Percentiles rank a stretch among this genome's conserved stretches.
phyloP scores from a whole-genome alignment of 2,888 invertebrate genomes.

The Chromoteleia sp. region DNA sequence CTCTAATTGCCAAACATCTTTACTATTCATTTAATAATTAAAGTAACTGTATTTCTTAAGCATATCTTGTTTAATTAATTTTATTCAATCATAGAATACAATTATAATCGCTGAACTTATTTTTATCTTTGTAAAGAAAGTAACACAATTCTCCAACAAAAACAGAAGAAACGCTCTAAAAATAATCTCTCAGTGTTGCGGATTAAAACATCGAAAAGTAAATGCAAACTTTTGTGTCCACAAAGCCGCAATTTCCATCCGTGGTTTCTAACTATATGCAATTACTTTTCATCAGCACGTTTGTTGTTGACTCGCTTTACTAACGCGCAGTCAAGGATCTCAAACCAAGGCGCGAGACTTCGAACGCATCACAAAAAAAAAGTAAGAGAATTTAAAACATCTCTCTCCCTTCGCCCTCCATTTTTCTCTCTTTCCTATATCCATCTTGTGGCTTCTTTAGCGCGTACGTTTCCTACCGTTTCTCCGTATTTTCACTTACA shows the following conservation, averaged over 20 bases:
- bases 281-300: slow-evolving; percentile 43
- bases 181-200: not conserved
- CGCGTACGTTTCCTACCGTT: slow-evolving; percentile 21
- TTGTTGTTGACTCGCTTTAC: slow-evolving; percentile 21
- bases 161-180: not conserved
- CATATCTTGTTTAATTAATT: too few species aligned
- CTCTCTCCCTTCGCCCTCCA: not conserved
- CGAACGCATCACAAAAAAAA: not conserved
- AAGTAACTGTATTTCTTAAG: too few species aligned
- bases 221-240: slow-evolving; percentile 15
- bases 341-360: slow-evolving; percentile 8
- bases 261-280: slow-evolving; percentile 31
- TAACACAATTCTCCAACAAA: not conserved
- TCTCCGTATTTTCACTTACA: slow-evolving; percentile 32
- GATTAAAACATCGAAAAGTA: not conserved
- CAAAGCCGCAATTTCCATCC: slow-evolving; percentile 25
- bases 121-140: too few species aligned
- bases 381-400: not conserved
- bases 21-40: too few species aligned
- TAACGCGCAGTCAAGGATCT: slow-evolving; percentile 29
- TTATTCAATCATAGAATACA: too few species aligned
- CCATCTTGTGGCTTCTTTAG: not conserved
- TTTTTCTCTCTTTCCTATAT: not conserved
- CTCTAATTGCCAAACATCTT: too few species aligned
- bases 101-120: too few species aligned